Percentiles rank a stretch among this genome's conserved stretches.
Conservation (phyloP, 1,140 invertebrate species). For the Ostrea denselamellosa region DNA sequence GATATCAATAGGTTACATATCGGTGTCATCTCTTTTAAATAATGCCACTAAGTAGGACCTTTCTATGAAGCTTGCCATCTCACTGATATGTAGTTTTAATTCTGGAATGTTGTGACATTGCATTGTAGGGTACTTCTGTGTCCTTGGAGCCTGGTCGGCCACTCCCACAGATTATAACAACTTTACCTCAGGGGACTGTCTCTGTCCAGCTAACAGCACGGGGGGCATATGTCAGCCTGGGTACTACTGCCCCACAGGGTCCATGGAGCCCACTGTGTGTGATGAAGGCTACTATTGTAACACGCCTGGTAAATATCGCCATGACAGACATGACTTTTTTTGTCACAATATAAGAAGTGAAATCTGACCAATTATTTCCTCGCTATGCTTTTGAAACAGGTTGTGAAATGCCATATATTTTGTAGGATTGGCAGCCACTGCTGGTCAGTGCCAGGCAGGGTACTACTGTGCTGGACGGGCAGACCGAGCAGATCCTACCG, state of each 20-base stretch:
- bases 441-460: constrained; percentile 66
- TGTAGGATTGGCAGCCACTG: constrained; percentile 67
- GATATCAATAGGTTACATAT: too few relatives aligned
- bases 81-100: background rate
- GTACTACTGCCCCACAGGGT: constrained; percentile 73
- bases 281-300: constrained; percentile 72
- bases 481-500: constrained; percentile 69
- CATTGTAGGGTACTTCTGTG: constrained; percentile 73
- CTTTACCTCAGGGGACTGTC: constrained; percentile 69
- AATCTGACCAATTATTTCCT: too few relatives aligned
- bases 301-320: constrained; percentile 62
- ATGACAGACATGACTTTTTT: too few relatives aligned
- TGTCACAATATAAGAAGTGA: too few relatives aligned
- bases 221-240: constrained; percentile 74
- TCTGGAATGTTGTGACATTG: background rate
- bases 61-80: too few relatives aligned
- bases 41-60: too few relatives aligned
- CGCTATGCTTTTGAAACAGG: too few relatives aligned
- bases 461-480: constrained; percentile 70
- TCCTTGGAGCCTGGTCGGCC: constrained; percentile 67
- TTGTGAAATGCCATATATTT: background rate
- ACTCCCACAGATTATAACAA: constrained; percentile 74
- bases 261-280: constrained; percentile 69
- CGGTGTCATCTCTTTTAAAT: too few relatives aligned
- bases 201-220: constrained; percentile 72